phyloP scores from a whole-genome alignment of 1,140 invertebrate species.

The Homarus americanus region DNA sequence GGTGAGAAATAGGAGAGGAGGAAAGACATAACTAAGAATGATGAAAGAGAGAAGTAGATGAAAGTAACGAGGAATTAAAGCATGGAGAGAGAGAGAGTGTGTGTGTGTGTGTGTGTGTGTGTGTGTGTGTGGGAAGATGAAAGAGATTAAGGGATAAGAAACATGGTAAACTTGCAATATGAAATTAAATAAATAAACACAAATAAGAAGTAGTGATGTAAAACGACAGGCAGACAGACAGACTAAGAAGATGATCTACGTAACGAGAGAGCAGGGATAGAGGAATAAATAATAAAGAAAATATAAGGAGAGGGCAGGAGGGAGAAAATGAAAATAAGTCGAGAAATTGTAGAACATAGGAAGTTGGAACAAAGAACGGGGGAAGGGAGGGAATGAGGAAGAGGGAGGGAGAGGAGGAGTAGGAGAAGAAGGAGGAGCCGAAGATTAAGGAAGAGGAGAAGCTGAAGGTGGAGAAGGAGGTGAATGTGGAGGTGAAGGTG shows the following conservation, averaged over 20 bases:
- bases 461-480: background rate
- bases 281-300: background rate
- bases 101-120: background rate
- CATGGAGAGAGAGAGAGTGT: background rate
- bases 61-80: background rate
- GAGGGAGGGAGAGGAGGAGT: background rate
- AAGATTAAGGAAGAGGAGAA: background rate
- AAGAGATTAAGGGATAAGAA: background rate
- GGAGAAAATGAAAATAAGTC: background rate
- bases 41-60: background rate
- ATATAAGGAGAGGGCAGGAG: background rate
- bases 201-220: too few species aligned
- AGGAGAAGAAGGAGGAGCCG: conserved; percentile 11
- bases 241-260: background rate
- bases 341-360: background rate
- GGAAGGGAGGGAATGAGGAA: conserved; percentile 12
- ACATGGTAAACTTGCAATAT: too few species aligned
- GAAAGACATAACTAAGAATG: background rate
- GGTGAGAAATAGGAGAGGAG: background rate
- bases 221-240: background rate
- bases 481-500: background rate
- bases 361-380: background rate
- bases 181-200: too few species aligned
- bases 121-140: background rate
- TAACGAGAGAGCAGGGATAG: background rate